Base-by-base conservation (phyloP, 2,797 vertebrate species). In the Apogon talboti region DNA sequence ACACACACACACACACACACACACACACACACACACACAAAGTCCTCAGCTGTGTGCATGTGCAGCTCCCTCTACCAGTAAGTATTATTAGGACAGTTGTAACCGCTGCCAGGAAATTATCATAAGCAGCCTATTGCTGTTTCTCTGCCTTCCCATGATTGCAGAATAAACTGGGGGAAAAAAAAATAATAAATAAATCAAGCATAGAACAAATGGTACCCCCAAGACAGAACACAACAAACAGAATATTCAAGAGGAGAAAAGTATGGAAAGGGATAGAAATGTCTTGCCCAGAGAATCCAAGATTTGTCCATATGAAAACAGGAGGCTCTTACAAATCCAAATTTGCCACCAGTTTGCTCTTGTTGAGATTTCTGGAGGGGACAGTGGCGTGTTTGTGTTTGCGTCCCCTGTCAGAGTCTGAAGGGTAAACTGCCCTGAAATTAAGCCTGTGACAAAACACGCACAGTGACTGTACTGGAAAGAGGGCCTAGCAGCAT, bases 281-380 rank as follows among this genome's bases (percentile, higher is more conserved):
- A 85, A 80, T 59, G 69, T 82, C 63, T 82, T 62, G 60, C 85
- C 78, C 43, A 59, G 71, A 89, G 85, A 88, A 81, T 85, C 82
- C 33, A 45, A 84, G 69, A 87, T 85, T 87, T 74, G 77, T 66
- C 81, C 74, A 56, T 78, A 75, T 81, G 76, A 80, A 83, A 80
- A 64, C 74, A 62, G 45, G 43, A n/a, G 28, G 38, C 64, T 73
- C 66, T 64, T 48, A 74, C 77, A 72, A 90, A 90, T 91, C 78
- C 84, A 85, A 91, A 89, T 90, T 84, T 87, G 81, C 79, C 61
- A 81, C 85, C 69, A 79, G 86, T 89, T 91, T 88, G 69, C 62
- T 76, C 64, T 83, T 61, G 56, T 68, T 82, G 10, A 68, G 66
- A 69, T 81, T 81, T 84, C 82, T 83, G 69, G 76, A 78, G 77